Evolutionary conservation across 1,140 invertebrate species (phyloP), one percentile per base, ranked within the genome.

Genomic region (Bombus huntii): DNA sequence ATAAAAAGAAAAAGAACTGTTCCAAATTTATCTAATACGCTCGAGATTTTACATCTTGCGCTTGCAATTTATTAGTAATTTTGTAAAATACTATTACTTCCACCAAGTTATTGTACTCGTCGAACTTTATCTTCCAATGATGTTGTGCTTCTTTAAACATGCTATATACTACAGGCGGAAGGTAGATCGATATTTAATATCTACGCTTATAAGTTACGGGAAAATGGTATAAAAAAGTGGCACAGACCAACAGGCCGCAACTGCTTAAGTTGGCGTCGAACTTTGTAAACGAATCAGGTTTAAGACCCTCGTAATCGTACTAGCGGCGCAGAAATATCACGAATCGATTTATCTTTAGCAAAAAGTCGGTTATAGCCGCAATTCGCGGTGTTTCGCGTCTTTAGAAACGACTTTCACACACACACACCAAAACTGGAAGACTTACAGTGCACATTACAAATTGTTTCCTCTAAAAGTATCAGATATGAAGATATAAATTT

Each of bases 171-270:
- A 31, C 6, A 6, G 13, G 6, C n/a, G 12, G 5, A 68, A 4
- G n/a, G 15, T 39, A 68, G 76, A 80, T 84, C 83, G 83, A 84
- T 84, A 84, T 80, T 79, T 62, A 84, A 84, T 79, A 84, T 84
- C 75, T n/a, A 71, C n/a, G 66, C 53, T 71, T 62, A 62, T 31
- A 79, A 84, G 73, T 83, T 83, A 68, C 12, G 53, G 81, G 34
- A 37, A 83, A 57, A 84, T 25, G 57, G 53, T 72, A 72, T 34
- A 79, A 84, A 79, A 53, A 84, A 84, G 66, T 71, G n/a, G n/a
- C 31, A 34, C 83, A 37, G 39, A 28, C 37, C 75, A 84, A 71
- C 78, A 84, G 59, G 53, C 75, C 15, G 22, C 37, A 57, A 59
- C 47, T 62, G 44, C 66, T 84, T 72, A 71, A 80, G 39, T 39